Base-by-base conservation (phyloP, 2,888 invertebrate species). In the Fragum sueziense region DNA sequence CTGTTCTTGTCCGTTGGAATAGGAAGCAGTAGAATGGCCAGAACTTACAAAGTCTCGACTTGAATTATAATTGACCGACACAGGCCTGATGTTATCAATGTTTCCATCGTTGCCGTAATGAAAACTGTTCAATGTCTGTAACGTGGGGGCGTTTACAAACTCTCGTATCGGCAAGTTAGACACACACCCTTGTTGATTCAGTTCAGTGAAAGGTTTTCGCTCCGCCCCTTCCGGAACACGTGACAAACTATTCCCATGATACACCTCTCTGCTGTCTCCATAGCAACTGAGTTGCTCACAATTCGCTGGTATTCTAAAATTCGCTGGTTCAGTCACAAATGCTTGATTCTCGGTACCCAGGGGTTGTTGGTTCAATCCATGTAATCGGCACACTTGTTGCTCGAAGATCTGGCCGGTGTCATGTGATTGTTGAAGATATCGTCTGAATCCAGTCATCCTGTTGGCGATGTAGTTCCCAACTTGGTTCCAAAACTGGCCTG, bases 401-500 rank as follows among this genome's bases (percentile, higher is more conserved):
- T 87, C 85, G 34, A 87, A 87, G 11, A 87, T 82, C 7, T 76
- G 62, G 9, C 86, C 85, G 0, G 86, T 86, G n/a, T 70, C 70
- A 9, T 52, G 52, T 9, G 85, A 80, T 0, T 69, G 57, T 9
- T 77, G 37, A 9, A 87, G 57, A n/a, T 52, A 31, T 17, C 59
- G 67, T 37, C 80, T 75, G 75, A 88, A 88, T 2, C 33, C 25
- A 20, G 74, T 75, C 84, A 87, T 86, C 72, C 85, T 87, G 33
- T 70, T 74, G 11, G 87, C 84, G 7, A 88, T 65, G 70, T 84
- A 85, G 11, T 82, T 70, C 1, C 87, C 86, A 3, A 88, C 85
- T 59, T 85, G 76, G 57, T 85, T 84, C 88, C 88, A 88, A 67
- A 88, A 88, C 51, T 85, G 77, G 0, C 86, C 88, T 1, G 88